Conservation (phyloP, 2,888 invertebrate genomes). For the Nebria brevicollis region DNA sequence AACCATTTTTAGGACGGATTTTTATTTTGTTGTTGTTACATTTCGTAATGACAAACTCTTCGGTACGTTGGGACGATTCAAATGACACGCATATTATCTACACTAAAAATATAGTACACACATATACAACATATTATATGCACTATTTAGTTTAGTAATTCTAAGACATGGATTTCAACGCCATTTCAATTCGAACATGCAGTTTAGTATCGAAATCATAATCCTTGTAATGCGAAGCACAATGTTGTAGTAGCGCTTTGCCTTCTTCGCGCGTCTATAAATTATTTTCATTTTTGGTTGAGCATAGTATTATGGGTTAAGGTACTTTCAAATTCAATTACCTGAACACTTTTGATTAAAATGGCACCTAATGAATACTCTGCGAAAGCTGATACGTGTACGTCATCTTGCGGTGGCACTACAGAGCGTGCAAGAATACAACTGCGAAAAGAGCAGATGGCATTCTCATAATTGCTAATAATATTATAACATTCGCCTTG, state of each 20-base stretch:
- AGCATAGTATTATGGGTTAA: not conserved
- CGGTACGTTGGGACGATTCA: not conserved
- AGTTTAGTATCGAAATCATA: conserved; percentile 76
- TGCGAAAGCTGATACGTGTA: conserved; percentile 73
- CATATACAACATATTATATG: no score
- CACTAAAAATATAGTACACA: no score
- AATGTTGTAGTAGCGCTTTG: conserved; percentile 63
- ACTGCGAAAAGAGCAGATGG: conserved; percentile 59
- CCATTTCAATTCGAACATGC: conserved; percentile 70
- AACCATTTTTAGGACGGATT: not conserved
- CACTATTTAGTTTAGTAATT: not conserved
- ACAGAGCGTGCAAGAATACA: conserved; percentile 58
- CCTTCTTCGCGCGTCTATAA: conserved; percentile 66
- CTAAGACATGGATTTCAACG: conserved; percentile 59
- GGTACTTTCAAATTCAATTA: conserved; percentile 51
- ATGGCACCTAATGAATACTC: conserved; percentile 71
- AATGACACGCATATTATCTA: not conserved
- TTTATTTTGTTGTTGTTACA: not conserved
- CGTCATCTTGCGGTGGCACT: conserved; percentile 57
- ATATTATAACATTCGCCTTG: conserved; percentile 65
- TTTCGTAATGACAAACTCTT: not conserved
- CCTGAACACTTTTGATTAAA: conserved; percentile 61
- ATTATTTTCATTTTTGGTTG: conserved; percentile 12
- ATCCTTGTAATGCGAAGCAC: conserved; percentile 68
- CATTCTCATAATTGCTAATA: conserved; percentile 60